A percentile compares a stretch with the other conserved stretches of the same genome.
Conservation (phyloP, 2,113 vertebrate species). For the Dicentrarchus labrax region DNA sequence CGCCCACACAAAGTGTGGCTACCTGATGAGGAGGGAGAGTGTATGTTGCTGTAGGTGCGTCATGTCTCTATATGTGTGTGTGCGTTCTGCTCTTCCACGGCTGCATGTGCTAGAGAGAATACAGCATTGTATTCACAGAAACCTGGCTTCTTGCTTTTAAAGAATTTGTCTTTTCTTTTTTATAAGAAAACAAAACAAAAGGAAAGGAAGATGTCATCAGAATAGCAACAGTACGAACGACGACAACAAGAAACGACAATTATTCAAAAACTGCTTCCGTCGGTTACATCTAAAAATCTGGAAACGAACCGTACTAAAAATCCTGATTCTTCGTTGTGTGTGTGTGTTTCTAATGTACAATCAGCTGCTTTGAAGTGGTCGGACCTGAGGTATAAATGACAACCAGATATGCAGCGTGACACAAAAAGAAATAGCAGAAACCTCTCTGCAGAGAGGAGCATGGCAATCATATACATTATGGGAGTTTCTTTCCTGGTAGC, state of each 20-base stretch:
- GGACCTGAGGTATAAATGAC: slow-evolving; percentile 86
- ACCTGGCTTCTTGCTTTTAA: slow-evolving; percentile 71
- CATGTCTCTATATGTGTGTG: slow-evolving; percentile 48
- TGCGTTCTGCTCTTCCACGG: slow-evolving; percentile 63
- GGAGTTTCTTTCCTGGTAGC: slow-evolving; percentile 55
- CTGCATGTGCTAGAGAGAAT: slow-evolving; percentile 76
- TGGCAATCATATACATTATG: slow-evolving; percentile 64
- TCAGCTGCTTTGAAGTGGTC: slow-evolving; percentile 84
- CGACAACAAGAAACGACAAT: slow-evolving; percentile 40
- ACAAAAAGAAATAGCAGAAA: slow-evolving; percentile 51
- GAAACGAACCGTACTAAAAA: slow-evolving; percentile 73
- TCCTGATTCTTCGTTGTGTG: slow-evolving; percentile 77
- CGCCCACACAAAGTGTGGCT: slow-evolving; percentile 75
- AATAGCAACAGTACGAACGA: slow-evolving; percentile 58
- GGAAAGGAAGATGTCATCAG: slow-evolving; percentile 30
- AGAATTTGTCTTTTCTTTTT: slow-evolving; percentile 44
- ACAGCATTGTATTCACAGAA: slow-evolving; percentile 73
- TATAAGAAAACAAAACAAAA: slow-evolving; percentile 39
- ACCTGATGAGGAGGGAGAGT: slow-evolving; percentile 73
- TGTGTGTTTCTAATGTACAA: slow-evolving; percentile 79
- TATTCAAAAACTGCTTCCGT: slow-evolving; percentile 67
- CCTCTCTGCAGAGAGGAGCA: slow-evolving; percentile 57
- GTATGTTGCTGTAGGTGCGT: slow-evolving; percentile 49
- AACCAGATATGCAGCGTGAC: slow-evolving; percentile 80
- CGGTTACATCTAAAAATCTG: slow-evolving; percentile 64